Evolutionary conservation across 1,140 invertebrate species (phyloP).

Genomic region (Euschistus heros): DNA sequence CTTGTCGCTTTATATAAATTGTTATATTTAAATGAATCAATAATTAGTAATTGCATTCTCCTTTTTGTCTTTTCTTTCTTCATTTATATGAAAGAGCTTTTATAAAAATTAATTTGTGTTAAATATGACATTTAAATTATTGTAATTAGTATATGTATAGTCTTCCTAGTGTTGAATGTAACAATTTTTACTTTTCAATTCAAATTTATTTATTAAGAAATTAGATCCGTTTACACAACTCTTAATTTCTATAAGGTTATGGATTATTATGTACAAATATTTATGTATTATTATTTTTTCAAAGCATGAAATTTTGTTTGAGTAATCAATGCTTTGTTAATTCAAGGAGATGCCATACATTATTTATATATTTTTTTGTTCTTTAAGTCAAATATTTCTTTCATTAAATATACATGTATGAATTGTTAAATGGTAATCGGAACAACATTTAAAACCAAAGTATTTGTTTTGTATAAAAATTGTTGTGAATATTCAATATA

Average conservation of each 20-base stretch:
- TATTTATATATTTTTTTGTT: too few relatives aligned
- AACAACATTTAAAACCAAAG: constrained; percentile 5
- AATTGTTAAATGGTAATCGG: neutral
- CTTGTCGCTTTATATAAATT: too few relatives aligned
- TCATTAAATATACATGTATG: neutral
- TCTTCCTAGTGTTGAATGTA: constrained; percentile 3
- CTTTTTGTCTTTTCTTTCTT: neutral
- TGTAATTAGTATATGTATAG: constrained; percentile 13
- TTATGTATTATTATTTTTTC: neutral
- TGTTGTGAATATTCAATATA: constrained; percentile 9
- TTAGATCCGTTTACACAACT: neutral
- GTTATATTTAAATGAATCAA: neutral
- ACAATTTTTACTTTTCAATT: neutral
- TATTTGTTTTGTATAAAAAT: constrained; percentile 7
- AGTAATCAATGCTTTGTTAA: neutral
- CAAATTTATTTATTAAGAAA: neutral
- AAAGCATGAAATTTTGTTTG: neutral
- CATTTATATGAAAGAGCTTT: neutral
- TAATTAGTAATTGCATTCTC: constrained; percentile 3
- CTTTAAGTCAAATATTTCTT: too few relatives aligned
- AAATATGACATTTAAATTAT: constrained; percentile 13
- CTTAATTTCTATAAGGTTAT: neutral
- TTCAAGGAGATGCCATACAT: too few relatives aligned
- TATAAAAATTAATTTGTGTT: constrained; percentile 4
- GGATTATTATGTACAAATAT: neutral